A percentile compares a stretch with the other conserved stretches of the same genome.
Evolutionary conservation across 1,140 invertebrate species (phyloP).

Genomic region (Grapholita molesta): DNA sequence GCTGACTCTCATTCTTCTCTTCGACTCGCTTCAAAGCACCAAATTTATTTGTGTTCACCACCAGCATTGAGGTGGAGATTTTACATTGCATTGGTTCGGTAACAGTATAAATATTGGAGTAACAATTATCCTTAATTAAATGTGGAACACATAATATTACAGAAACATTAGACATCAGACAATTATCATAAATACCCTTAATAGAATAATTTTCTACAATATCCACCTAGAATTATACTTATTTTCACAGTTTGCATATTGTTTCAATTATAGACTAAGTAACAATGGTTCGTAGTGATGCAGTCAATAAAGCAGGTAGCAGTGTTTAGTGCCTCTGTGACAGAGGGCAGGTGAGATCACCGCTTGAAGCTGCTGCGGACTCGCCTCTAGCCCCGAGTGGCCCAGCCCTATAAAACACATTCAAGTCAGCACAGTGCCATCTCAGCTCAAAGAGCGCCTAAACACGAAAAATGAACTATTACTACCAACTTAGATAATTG

Average conservation of each 20-base stretch:
- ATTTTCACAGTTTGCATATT: conserved; percentile 84
- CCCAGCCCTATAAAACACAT: conserved; percentile 70
- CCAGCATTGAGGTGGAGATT: conserved; percentile 76
- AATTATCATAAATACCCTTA: conserved; percentile 78
- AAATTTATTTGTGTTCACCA: conserved; percentile 78
- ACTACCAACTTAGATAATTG: not conserved
- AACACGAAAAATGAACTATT: not conserved
- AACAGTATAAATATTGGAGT: conserved; percentile 79
- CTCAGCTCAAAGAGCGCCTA: conserved; percentile 4
- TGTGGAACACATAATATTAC: conserved; percentile 80
- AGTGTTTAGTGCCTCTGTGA: conserved; percentile 77
- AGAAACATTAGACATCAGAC: conserved; percentile 82
- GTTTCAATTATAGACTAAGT: conserved; percentile 79
- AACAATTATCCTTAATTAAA: conserved; percentile 78
- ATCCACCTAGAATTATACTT: conserved; percentile 78
- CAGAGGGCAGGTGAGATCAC: conserved; percentile 72
- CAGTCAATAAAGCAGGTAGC: conserved; percentile 78
- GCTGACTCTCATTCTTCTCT: conserved; percentile 76
- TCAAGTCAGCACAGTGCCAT: conserved; percentile 3
- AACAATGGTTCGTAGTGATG: conserved; percentile 79
- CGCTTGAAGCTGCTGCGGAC: conserved; percentile 72
- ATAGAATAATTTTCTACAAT: conserved; percentile 78
- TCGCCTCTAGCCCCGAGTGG: conserved; percentile 74
- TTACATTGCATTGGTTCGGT: conserved; percentile 83
- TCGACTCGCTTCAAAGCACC: conserved; percentile 78